Evolutionary conservation across 2,113 vertebrate genomes (phyloP).

Genomic region (Poecilia latipinna): DNA sequence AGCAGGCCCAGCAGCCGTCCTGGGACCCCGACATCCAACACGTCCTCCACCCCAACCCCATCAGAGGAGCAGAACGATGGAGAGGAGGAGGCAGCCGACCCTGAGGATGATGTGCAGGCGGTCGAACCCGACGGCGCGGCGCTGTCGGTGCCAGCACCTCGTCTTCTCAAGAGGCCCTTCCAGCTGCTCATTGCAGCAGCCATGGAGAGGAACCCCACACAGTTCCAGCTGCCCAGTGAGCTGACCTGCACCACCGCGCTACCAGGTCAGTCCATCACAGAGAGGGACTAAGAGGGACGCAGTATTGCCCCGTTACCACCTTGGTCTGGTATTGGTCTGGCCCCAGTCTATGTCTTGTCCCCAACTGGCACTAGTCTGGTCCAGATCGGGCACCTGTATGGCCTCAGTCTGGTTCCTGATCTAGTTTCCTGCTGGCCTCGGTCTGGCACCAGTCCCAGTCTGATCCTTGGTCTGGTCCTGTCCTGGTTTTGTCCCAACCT

Average conservation of each 20-base stretch:
- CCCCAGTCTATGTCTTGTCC: too few relatives aligned
- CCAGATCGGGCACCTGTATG: too few relatives aligned
- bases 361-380: too few relatives aligned
- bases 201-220: conserved; percentile 97
- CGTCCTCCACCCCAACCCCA: conserved; percentile 90
- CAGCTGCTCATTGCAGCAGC: conserved; percentile 97
- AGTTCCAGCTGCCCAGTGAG: conserved; percentile 97
- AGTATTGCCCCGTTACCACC: too few relatives aligned
- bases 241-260: conserved; percentile 97
- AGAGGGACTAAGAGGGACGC: neutral
- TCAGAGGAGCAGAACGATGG: conserved; percentile 97
- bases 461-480: too few relatives aligned
- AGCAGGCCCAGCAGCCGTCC: conserved; percentile 90
- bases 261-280: conserved; percentile 81
- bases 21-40: conserved; percentile 94
- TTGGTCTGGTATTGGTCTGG: too few relatives aligned
- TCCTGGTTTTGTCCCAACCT: too few relatives aligned
- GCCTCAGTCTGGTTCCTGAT: too few relatives aligned
- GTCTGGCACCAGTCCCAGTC: too few relatives aligned
- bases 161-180: conserved; percentile 94
- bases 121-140: conserved; percentile 85
- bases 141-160: conserved; percentile 51
- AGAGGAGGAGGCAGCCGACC: conserved; percentile 93
- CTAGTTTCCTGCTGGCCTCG: too few relatives aligned
- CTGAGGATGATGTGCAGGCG: conserved; percentile 90